Evolutionary conservation across 2,797 vertebrate species (phyloP).

Genomic region (Neostethus bicornis): DNA sequence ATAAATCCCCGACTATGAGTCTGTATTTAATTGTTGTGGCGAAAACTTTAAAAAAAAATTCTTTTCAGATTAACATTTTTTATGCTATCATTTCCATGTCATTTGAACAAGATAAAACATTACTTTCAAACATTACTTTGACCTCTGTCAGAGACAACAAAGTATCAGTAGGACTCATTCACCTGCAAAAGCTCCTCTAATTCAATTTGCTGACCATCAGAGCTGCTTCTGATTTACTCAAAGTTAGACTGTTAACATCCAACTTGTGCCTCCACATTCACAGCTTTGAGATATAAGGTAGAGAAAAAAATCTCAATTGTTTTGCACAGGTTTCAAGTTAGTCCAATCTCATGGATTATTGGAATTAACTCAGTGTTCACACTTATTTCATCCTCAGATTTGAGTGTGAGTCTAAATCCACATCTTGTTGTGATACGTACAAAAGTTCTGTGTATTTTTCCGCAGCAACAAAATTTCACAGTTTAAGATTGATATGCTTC

Average conservation of each 20-base stretch:
- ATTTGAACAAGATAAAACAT: no score
- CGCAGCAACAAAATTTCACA: no score
- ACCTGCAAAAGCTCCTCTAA: slow-evolving; percentile 64
- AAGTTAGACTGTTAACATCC: no score
- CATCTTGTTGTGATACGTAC: no score
- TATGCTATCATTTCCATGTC: no score
- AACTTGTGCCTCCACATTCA: not conserved
- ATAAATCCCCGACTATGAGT: not conserved
- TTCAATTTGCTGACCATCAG: slow-evolving; percentile 55
- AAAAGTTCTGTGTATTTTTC: no score
- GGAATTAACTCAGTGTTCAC: no score
- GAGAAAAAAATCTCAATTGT: not conserved
- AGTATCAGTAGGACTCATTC: slow-evolving; percentile 33
- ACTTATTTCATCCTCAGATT: no score
- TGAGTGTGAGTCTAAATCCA: no score
- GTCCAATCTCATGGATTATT: no score
- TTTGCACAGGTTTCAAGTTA: not conserved
- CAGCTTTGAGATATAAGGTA: not conserved
- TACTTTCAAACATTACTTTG: slow-evolving; percentile 21
- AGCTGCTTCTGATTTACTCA: no score
- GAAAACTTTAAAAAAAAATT: not conserved
- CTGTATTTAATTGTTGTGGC: not conserved
- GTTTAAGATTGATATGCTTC: no score
- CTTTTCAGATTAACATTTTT: not conserved
- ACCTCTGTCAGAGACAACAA: slow-evolving; percentile 13